Base-by-base conservation (phyloP, 2,113 vertebrate genomes). In the Perca fluviatilis region DNA sequence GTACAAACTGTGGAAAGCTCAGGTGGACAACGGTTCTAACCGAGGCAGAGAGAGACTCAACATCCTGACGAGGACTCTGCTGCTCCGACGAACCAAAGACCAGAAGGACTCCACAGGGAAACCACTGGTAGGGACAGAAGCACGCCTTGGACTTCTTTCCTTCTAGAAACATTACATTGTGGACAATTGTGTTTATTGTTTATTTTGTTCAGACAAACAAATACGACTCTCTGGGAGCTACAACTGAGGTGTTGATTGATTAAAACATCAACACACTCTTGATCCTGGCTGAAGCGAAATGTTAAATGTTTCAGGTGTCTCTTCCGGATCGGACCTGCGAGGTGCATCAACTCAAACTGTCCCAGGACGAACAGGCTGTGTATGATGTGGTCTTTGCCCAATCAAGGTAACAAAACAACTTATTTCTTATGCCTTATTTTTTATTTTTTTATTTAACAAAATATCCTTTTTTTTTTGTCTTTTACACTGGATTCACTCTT, bases 1-100 rank as follows among this genome's bases (percentile, higher is more conserved):
- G 64, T 98, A 95, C 92, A 97, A 94, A 77, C 93, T 99, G 51
- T 99, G 98, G 98, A 99, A 97, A 90, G 95, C 94, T 85, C 97
- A 99, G 78, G 98, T 99, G 46, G 98, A 99, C 92, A 99, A 99
- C 58, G 96, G 96, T 69, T 97, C 97, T 30, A 95, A 91, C 51
- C 96, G 97, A 83, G 98, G 98, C 86, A 93, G 94, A 74, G 98
- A 99, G 84, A 95, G 97, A 72, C 93, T 99, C 40, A 96, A 96
- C 84, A 95, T 99, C 83, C 95, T 99, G 93, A 99, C 96, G 27
- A 96, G 91, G 92, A 95, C 91, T 63, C 96, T 99, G 58, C 93
- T 99, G 87, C 88, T 99, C 70, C 92, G 97, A 85, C 96, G 98
- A 83, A 97, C 96, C 81, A 99, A 99, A 84, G 84, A 96, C 75